phyloP scores from a whole-genome alignment of 2,888 invertebrate genomes.

The Sphecodes monilicornis region DNA sequence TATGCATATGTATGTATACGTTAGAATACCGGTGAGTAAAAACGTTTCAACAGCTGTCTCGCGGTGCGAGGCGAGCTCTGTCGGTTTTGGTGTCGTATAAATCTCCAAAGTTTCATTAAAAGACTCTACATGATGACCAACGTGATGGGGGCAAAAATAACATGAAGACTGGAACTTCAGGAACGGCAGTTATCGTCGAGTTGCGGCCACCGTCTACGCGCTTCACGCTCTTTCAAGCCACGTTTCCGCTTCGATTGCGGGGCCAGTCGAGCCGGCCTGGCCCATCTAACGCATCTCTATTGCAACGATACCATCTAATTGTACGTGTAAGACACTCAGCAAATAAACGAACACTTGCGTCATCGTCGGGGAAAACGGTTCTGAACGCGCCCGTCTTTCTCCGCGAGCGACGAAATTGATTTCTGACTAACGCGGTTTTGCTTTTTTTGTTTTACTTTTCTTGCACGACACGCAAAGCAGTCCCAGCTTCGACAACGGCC shows the following conservation, averaged over 20 bases:
- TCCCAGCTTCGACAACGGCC: conserved; percentile 35
- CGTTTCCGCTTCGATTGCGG: conserved; percentile 36
- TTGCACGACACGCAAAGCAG: conserved; percentile 61
- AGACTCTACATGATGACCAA: not conserved
- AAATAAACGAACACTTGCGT: conserved; percentile 44
- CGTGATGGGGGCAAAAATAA: not conserved
- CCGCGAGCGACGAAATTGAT: not conserved
- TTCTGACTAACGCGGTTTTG: not conserved
- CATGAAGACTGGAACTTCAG: conserved; percentile 18
- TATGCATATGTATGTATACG: not conserved
- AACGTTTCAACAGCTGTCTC: not conserved
- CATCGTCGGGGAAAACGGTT: not conserved
- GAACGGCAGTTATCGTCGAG: conserved; percentile 45
- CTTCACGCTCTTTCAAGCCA: conserved; percentile 27
- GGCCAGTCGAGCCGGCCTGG: not conserved
- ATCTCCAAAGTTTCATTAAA: conserved; percentile 17
- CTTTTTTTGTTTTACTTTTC: not conserved
- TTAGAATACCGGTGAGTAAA: not conserved
- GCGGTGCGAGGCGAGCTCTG: not conserved
- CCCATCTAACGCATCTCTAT: conserved; percentile 30
- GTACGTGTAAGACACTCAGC: conserved; percentile 54
- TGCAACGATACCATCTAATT: conserved; percentile 49
- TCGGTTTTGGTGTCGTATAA: not conserved
- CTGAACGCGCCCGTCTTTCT: not conserved
- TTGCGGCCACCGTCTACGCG: conserved; percentile 16